Conservation (phyloP, 2,113 vertebrate genomes). For the Anseranas semipalmata region DNA sequence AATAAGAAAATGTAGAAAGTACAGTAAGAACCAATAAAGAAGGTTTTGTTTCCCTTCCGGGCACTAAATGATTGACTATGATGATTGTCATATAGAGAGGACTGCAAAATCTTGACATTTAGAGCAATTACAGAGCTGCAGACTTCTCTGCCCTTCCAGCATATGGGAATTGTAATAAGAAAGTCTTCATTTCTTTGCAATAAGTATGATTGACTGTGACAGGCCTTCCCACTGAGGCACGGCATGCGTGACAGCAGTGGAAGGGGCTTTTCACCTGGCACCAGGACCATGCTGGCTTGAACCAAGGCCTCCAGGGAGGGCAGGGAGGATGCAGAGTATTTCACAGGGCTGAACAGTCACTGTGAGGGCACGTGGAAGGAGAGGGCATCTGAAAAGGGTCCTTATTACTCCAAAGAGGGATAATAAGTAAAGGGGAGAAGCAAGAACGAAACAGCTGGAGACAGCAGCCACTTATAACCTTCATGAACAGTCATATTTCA, state of each 20-base stretch:
- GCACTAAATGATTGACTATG: background rate
- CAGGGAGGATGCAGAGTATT: background rate
- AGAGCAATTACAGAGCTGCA: background rate
- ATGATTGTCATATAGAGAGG: background rate
- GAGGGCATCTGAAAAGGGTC: background rate
- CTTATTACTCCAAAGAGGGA: background rate
- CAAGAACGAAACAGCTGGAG: background rate
- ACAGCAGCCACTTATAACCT: background rate
- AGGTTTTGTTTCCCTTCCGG: background rate
- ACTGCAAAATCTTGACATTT: background rate
- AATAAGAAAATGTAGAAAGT: background rate
- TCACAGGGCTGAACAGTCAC: background rate
- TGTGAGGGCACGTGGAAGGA: background rate
- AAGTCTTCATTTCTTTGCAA: background rate
- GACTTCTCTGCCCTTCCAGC: background rate
- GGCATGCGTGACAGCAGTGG: background rate
- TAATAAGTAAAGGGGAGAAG: background rate
- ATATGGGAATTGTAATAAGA: background rate
- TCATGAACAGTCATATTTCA: background rate
- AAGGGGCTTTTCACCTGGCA: background rate
- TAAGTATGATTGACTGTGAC: background rate
- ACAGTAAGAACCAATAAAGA: fast-evolving
- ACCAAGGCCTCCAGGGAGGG: background rate
- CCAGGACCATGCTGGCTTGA: background rate
- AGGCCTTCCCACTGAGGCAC: background rate